Evolutionary conservation across 92 coral and sea anemone species (phyloP), one percentile per base, ranked within the genome.

Genomic region (Virgularia gustaviana): DNA sequence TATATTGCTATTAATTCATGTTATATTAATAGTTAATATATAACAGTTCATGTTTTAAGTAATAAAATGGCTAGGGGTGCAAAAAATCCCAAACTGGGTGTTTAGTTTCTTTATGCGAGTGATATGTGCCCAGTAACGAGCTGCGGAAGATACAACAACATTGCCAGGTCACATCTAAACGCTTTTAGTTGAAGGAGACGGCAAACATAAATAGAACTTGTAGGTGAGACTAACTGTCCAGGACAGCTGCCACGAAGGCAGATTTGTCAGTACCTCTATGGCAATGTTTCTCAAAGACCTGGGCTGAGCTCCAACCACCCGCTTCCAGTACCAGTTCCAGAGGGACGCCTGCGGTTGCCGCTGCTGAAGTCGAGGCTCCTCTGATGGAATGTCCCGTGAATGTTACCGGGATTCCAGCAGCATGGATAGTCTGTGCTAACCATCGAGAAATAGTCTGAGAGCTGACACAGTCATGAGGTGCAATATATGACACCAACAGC

Each of bases 371-470:
- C 9, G 83, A 42, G 13, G 74, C 79, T 27, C 81, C 37, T 24
- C 81, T 27, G n/a, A 78, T 75, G 6, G 86, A 81, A 52, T 81
- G 81, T 42, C 81, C 77, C 23, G 77, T 52, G 66, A 20, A 81
- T 12, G 29, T 30, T 37, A 63, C 31, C 10, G 67, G 27, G n/a
- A 68, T 29, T 22, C 86, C 81, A 20, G 78, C 78, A 64, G 68
- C 10, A 6, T 47, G 73, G 9, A 81, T 37, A 37, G 82, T 43
- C 16, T 35, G 51, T 47, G 62, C 25, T 57, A 75, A 78, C 81
- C 86, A 70, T 31, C 74, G 55, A 37, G 85, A 73, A n/a, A 82
- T 57, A 10, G 75, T 54, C 75, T 82, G 87, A 35, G 74, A 70
- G 13, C 59, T 66, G 32, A 76, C 65, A 35, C 43, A 36, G 22